Conservation (phyloP, 2,888 invertebrate species). For the Drosophila peninsularis region DNA sequence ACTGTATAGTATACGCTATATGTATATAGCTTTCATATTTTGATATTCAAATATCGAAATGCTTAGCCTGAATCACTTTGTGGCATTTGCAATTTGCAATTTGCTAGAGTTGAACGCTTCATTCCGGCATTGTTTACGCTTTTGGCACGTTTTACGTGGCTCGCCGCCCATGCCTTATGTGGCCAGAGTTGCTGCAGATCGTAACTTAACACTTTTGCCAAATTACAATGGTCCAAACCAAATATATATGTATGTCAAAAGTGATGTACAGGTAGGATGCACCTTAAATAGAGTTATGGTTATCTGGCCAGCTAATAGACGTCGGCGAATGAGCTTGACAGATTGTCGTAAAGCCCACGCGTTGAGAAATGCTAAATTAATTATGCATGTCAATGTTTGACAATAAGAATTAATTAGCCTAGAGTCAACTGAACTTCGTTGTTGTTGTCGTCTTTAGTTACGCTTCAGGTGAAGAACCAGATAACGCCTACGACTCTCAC, state of each 20-base stretch:
- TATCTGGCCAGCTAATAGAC: slow-evolving; percentile 19
- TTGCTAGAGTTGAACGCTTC: slow-evolving; percentile 35
- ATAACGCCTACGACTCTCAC: slow-evolving; percentile 34
- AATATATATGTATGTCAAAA: slow-evolving; percentile 1
- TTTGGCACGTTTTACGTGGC: slow-evolving; percentile 52
- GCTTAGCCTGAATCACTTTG: slow-evolving; percentile 23
- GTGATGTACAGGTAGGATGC: slow-evolving; percentile 14
- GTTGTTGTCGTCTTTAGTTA: no score
- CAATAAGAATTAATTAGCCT: slow-evolving; percentile 62
- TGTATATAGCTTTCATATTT: neutral
- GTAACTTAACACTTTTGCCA: slow-evolving; percentile 27
- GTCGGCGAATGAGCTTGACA: slow-evolving; percentile 5
- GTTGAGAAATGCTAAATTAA: slow-evolving; percentile 54
- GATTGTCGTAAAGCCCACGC: slow-evolving; percentile 40
- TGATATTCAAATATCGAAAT: neutral
- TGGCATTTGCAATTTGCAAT: slow-evolving; percentile 24
- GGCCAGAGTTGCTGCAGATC: neutral
- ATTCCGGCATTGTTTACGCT: slow-evolving; percentile 18
- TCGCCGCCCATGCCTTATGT: slow-evolving; percentile 3
- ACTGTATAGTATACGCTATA: neutral
- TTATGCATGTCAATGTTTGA: slow-evolving; percentile 58
- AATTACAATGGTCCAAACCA: slow-evolving; percentile 13
- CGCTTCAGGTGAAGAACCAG: slow-evolving; percentile 20
- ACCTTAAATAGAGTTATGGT: neutral
- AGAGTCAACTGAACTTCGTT: slow-evolving; percentile 34